Evolutionary conservation across 2,113 vertebrate species (phyloP).

Genomic region (Sphaerodactylus townsendi): DNA sequence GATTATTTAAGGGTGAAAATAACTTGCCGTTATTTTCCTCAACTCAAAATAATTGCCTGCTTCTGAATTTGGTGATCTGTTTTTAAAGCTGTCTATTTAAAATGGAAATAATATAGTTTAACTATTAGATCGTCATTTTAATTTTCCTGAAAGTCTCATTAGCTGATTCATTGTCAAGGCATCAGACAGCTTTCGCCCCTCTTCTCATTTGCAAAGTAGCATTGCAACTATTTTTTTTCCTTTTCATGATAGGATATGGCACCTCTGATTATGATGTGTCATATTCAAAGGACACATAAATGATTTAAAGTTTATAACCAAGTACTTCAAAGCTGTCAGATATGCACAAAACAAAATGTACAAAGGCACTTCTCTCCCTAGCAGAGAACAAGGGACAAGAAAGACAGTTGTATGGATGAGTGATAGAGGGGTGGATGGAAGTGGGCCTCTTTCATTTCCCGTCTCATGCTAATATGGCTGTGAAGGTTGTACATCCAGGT

Average conservation of each 20-base stretch:
- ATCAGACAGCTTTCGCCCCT: background rate
- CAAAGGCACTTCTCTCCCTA: slow-evolving; percentile 29
- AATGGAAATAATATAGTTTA: background rate
- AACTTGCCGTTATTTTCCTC: slow-evolving; percentile 26
- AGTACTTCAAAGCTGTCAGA: slow-evolving; percentile 29
- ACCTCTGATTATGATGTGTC: background rate
- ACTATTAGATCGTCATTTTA: slow-evolving; percentile 12
- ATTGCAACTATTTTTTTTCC: slow-evolving; percentile 10
- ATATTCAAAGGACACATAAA: slow-evolving; percentile 33
- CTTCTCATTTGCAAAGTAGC: slow-evolving; percentile 32
- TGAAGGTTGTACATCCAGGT: slow-evolving; percentile 48
- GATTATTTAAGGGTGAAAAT: slow-evolving; percentile 21
- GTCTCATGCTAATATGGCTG: slow-evolving; percentile 27
- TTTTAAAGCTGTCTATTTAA: background rate
- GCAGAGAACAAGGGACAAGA: slow-evolving; percentile 1
- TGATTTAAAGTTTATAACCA: slow-evolving; percentile 36
- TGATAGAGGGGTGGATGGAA: slow-evolving; percentile 23
- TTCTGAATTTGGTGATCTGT: slow-evolving; percentile 7
- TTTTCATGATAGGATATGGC: slow-evolving; percentile 8
- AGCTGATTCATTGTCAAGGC: background rate
- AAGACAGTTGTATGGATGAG: background rate
- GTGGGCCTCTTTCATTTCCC: slow-evolving; percentile 27
- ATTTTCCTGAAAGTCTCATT: slow-evolving; percentile 1
- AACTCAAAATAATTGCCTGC: slow-evolving; percentile 11
- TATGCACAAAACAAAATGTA: background rate